These are phyloP conservation scores for Oscheius sp. DNA, from an alignment of 2,888 invertebrate genomes.

Conservation along the genomic window DNA sequence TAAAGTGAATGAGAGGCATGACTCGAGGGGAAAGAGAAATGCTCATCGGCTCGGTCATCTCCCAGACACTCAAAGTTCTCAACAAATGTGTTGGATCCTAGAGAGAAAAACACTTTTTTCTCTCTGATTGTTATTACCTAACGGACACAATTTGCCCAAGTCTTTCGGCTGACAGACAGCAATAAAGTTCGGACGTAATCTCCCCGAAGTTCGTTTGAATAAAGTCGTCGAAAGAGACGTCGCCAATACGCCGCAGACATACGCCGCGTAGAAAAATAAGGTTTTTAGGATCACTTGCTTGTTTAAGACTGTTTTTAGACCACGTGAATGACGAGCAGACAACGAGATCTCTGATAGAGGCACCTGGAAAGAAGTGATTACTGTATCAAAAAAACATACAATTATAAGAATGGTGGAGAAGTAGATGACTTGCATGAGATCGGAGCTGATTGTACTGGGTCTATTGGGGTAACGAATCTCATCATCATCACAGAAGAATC, in stretches of 20 bases:
- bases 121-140: too few relatives aligned
- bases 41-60: constrained; percentile 47
- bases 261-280: constrained; percentile 26
- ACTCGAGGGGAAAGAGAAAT: constrained; percentile 58
- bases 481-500: constrained; percentile 64
- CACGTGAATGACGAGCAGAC: background rate
- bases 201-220: constrained; percentile 57
- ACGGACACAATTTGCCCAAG: constrained; percentile 50
- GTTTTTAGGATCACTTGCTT: constrained; percentile 7
- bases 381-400: constrained; percentile 33
- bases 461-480: constrained; percentile 58
- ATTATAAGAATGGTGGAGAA: constrained; percentile 39
- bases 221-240: constrained; percentile 45
- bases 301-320: background rate
- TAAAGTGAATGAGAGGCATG: constrained; percentile 53
- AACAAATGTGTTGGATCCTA: constrained; percentile 47
- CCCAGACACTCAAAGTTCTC: constrained; percentile 52
- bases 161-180: constrained; percentile 58
- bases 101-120: too few relatives aligned
- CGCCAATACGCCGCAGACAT: constrained; percentile 47
- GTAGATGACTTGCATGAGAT: constrained; percentile 48
- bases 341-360: constrained; percentile 17
- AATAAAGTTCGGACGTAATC: constrained; percentile 61
- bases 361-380: background rate
- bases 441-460: constrained; percentile 41